Percentiles rank a stretch among this genome's conserved stretches.
phyloP scores from a whole-genome alignment of 1,140 invertebrate genomes.

The Stenopsyche tienmushanensis region DNA sequence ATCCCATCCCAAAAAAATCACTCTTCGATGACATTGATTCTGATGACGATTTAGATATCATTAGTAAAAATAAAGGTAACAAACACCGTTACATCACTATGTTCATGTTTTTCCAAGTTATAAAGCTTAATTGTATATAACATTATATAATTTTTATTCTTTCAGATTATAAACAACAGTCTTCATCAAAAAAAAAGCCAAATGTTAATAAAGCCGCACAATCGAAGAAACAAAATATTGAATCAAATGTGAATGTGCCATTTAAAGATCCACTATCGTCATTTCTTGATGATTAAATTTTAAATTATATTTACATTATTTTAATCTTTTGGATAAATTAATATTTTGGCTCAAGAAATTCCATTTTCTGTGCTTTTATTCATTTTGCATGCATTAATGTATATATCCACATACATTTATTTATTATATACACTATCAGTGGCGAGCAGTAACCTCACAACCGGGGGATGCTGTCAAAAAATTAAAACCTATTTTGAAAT shows the following conservation, averaged over 20 bases:
- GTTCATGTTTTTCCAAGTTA: background rate
- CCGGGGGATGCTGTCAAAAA: no score
- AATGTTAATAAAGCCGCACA: background rate
- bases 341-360: no score
- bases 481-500: no score
- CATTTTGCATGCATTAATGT: no score
- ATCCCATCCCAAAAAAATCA: slow-evolving; percentile 13
- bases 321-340: background rate
- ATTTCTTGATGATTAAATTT: slow-evolving; percentile 10
- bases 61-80: slow-evolving; percentile 34
- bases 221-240: background rate
- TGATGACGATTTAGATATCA: slow-evolving; percentile 29
- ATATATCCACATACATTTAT: no score
- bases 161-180: background rate
- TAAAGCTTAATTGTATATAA: background rate
- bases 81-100: no score
- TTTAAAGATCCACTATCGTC: slow-evolving; percentile 14
- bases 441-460: no score
- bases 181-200: background rate
- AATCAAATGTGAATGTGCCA: no score
- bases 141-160: background rate
- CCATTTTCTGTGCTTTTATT: no score
- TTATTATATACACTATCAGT: background rate
- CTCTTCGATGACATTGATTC: slow-evolving; percentile 22
- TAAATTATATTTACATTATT: background rate